A percentile compares a stretch with the other conserved stretches of the same genome.
Conservation (phyloP, 2,113 vertebrate species). For the Perca schrenkii region DNA sequence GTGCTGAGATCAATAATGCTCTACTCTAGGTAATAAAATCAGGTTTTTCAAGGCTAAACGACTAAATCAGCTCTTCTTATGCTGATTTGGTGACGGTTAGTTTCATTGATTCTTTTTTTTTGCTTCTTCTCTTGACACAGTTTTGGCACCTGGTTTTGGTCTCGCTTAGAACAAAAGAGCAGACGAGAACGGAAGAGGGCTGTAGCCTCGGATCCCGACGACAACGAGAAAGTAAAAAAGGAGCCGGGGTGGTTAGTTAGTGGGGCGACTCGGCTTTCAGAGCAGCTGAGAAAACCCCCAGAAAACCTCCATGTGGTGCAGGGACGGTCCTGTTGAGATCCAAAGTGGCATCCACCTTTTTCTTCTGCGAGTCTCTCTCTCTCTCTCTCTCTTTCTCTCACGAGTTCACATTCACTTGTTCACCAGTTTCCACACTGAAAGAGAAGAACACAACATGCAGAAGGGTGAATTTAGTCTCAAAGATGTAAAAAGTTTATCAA, state of each 20-base stretch:
- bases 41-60: not conserved
- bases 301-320: slow-evolving; percentile 43
- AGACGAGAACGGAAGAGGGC: slow-evolving; percentile 15
- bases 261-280: slow-evolving; percentile 49
- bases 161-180: slow-evolving; percentile 37
- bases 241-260: not conserved
- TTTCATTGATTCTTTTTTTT: slow-evolving; percentile 37
- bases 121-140: slow-evolving; percentile 72
- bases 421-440: slow-evolving; percentile 64
- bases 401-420: not conserved
- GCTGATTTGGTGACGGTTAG: slow-evolving; percentile 11
- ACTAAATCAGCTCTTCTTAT: not conserved
- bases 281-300: slow-evolving; percentile 19
- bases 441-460: slow-evolving; percentile 45
- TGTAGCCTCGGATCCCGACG: not conserved
- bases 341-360: not conserved
- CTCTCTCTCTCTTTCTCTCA: not conserved
- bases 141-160: slow-evolving; percentile 80
- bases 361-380: not conserved
- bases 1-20: not conserved
- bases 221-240: not conserved
- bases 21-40: not conserved
- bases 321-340: slow-evolving; percentile 17
- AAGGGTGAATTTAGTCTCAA: too few relatives aligned
- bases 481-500: not conserved